phyloP scores from a whole-genome alignment of 2,797 vertebrate species.

The Molossus molossus region DNA sequence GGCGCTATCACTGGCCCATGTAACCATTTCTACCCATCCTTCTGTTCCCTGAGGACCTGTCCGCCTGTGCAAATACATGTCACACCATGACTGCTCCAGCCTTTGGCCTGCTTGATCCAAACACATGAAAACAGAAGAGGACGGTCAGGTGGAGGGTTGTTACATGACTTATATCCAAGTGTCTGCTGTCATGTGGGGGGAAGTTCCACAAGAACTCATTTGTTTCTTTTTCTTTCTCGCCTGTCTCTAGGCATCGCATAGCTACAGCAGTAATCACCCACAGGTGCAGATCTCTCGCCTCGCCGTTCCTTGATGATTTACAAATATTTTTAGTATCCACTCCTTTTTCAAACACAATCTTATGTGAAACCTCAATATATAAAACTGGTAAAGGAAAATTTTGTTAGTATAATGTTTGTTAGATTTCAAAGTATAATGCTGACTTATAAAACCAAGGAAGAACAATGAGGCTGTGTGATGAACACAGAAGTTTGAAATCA shows the following conservation, averaged over 20 bases:
- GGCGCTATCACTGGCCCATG: background rate
- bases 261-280: background rate
- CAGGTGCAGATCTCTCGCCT: background rate
- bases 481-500: slow-evolving; percentile 63
- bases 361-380: background rate
- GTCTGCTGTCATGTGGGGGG: background rate
- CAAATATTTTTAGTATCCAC: slow-evolving; percentile 23
- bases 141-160: background rate
- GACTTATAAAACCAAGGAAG: slow-evolving; percentile 26
- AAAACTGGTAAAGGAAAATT: slow-evolving; percentile 6
- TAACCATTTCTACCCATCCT: background rate
- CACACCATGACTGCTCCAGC: background rate
- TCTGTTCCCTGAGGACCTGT: background rate
- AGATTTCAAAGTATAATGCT: background rate
- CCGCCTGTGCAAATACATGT: background rate
- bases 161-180: background rate
- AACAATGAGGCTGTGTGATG: slow-evolving; percentile 49
- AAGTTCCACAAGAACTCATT: background rate
- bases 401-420: background rate
- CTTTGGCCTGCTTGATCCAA: background rate
- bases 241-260: background rate
- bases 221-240: background rate
- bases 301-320: background rate
- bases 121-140: background rate
- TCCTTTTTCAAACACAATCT: slow-evolving; percentile 50